Base-by-base conservation (phyloP, 2,888 invertebrate genomes). In the Morpho deidamia region DNA sequence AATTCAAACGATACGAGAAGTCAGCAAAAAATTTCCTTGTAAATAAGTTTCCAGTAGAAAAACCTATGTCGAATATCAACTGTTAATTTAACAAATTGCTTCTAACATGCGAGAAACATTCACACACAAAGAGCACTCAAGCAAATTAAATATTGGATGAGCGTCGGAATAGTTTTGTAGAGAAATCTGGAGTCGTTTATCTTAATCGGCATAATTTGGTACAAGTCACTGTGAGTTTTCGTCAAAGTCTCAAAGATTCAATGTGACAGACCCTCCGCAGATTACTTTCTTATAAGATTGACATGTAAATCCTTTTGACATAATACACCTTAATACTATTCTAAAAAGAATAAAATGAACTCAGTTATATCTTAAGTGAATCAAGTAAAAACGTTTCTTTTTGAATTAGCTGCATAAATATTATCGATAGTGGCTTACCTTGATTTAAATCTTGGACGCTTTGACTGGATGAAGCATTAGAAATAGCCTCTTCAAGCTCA, bases 381-480 rank as follows among this genome's bases (percentile, higher is more conserved):
- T 10, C 2, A 37, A 3, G 10, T 8, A 37, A 10, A 4, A 10
- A 37, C 35, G 10, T 23, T 23, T 23, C 3, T 37, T 10, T 37
- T 37, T 37, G 4, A 37, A 7, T 10, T 37, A 37, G 8, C 10
- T 8, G 8, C 10, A 32, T 46, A 32, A 44, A 34, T 9, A 8
- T 23, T 32, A 12, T 9, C 45, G 33, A 33, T 9, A 7, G 11
- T 32, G n/a, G 83, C 82, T 56, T 69, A 93, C 94, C 93, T 80
- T 92, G 91, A 71, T 94, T 94, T 50, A 93, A 91, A 68, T 95
- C 95, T 55, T 94, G 91, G 60, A 95, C 94, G 59, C 95, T 95
- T 70, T 95, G 93, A 71, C 95, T 95, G 23, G 95, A 95, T 11
- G 95, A 95, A 44, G 95, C 95, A 70, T 95, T 95, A 7, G 95